A percentile compares a stretch with the other conserved stretches of the same genome.
Conservation (phyloP, 2,113 vertebrate genomes). For the Turnix velox region DNA sequence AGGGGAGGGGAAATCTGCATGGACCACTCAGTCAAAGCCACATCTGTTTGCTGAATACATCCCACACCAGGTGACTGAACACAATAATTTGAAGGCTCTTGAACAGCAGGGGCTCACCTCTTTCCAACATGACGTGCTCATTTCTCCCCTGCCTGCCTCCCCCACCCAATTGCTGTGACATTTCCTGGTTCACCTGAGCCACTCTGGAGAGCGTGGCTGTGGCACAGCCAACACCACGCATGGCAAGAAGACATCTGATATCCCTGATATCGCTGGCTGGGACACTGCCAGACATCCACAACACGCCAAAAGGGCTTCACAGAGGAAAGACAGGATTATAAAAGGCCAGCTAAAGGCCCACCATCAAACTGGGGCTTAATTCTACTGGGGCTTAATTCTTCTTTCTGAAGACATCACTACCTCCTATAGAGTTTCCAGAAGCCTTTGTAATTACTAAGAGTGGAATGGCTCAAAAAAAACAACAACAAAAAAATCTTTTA, state of each 20-base stretch:
- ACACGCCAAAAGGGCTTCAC: conserved; percentile 36
- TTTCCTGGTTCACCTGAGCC: conserved; percentile 15
- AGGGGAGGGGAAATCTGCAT: background rate
- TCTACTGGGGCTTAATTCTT: background rate
- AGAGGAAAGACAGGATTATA: conserved; percentile 29
- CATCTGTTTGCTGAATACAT: background rate
- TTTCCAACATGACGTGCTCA: background rate
- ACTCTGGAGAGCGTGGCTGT: background rate
- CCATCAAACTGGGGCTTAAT: background rate
- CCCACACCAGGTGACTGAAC: background rate
- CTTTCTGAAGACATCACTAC: background rate
- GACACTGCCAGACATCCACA: conserved; percentile 15
- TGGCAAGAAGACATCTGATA: conserved; percentile 12
- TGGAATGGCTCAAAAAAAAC: background rate
- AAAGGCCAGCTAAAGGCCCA: background rate
- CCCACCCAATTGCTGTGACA: background rate
- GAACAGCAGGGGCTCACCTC: background rate
- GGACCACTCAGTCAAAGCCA: background rate
- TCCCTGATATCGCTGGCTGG: background rate
- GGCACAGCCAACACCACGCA: background rate
- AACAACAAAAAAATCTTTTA: background rate
- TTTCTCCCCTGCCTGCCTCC: accelerated
- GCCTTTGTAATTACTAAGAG: background rate
- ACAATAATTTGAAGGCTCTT: accelerated
- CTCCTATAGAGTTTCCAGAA: background rate